Percentiles rank a stretch among this genome's conserved stretches.
phyloP scores from a whole-genome alignment of 2,888 invertebrate species.

The Mesodorylaimus sp. region DNA sequence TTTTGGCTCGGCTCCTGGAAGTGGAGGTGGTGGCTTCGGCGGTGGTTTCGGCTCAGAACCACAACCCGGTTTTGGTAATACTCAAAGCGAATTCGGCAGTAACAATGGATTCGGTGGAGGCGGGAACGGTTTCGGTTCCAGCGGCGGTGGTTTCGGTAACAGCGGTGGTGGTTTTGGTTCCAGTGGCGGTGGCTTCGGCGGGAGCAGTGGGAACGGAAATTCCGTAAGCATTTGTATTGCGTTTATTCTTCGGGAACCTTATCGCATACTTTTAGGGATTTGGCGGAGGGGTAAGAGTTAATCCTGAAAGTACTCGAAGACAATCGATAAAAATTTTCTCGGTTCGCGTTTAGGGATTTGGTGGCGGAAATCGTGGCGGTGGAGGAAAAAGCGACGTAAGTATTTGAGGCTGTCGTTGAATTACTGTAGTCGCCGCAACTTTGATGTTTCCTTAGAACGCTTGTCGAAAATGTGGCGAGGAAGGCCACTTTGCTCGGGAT shows the following conservation, averaged over 20 bases:
- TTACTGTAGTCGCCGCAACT: neutral
- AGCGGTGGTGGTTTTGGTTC: neutral
- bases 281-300: neutral
- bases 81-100: too few relatives aligned
- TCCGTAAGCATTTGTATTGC: too few relatives aligned
- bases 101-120: too few relatives aligned
- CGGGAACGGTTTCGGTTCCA: neutral
- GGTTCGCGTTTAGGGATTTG: neutral
- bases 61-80: too few relatives aligned
- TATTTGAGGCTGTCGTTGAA: neutral
- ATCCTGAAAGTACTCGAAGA: neutral
- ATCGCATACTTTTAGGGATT: too few relatives aligned
- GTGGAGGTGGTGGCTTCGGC: neutral
- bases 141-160: too few relatives aligned
- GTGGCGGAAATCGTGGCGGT: neutral
- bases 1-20: too few relatives aligned
- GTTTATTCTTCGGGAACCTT: too few relatives aligned
- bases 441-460: too few relatives aligned
- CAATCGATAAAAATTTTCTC: too few relatives aligned
- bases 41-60: too few relatives aligned
- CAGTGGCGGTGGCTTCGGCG: neutral
- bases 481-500: too few relatives aligned
- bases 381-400: slow-evolving; percentile 8
- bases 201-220: neutral
- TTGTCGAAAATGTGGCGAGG: neutral